These are phyloP conservation scores for Condylura cristata DNA, from an alignment of 2,113 vertebrate species.

Conservation along the genomic window DNA sequence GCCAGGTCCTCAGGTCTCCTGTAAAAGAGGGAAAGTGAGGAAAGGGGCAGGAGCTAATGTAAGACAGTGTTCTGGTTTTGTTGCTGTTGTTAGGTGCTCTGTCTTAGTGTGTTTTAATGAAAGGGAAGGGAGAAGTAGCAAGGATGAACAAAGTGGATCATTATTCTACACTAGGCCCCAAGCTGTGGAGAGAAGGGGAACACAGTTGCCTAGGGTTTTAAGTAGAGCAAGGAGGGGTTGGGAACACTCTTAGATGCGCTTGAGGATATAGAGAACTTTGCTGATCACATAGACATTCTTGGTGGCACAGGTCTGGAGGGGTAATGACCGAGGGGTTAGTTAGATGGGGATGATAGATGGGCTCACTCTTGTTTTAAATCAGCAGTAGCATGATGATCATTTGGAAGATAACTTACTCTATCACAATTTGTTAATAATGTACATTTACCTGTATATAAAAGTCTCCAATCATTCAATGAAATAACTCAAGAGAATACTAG, in stretches of 20 bases:
- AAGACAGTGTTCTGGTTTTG: neutral
- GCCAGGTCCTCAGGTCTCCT: neutral
- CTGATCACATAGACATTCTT: neutral
- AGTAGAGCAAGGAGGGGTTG: neutral
- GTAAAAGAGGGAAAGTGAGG: neutral
- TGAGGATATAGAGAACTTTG: neutral
- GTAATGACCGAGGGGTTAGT: neutral
- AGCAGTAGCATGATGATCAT: neutral
- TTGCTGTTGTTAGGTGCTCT: neutral
- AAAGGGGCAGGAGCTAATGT: neutral
- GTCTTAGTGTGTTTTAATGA: neutral
- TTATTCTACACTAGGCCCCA: neutral
- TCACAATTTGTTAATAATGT: neutral
- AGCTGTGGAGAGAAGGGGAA: neutral
- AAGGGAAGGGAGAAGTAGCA: neutral
- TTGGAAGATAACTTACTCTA: neutral
- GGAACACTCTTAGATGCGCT: neutral
- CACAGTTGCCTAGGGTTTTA: neutral
- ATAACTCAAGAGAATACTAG: neutral
- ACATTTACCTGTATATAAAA: neutral
- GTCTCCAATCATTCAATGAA: constrained; percentile 2
- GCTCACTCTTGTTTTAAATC: neutral
- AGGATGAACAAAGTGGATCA: neutral
- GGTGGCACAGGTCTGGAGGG: neutral
- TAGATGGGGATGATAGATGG: neutral